Base-by-base conservation (phyloP, 1,140 invertebrate genomes). In the Hyles euphorbiae region DNA sequence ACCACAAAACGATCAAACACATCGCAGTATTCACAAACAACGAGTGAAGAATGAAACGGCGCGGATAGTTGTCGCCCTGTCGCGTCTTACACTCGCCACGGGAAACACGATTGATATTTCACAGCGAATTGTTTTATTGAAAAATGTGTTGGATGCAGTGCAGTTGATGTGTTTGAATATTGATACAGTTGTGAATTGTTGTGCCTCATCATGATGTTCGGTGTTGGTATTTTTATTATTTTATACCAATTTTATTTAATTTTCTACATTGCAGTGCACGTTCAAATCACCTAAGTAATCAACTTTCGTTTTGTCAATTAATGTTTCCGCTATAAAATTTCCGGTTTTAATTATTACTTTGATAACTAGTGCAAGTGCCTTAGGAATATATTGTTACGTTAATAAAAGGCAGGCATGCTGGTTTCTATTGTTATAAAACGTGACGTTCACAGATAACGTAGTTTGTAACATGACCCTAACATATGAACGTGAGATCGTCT, bases 1-100 rank as follows among this genome's bases (percentile, higher is more conserved):
- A 76, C 71, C 63, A 83, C 76, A 84, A 81, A 86, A 85, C 76
- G 74, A 80, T 65, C 66, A 85, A 86, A 81, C 81, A 84, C 67
- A 72, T 60, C 61, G 61, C 55, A 66, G 65, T 71, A 78, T 83
- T 81, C 76, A 73, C 68, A 83, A 87, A 85, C 81, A 87, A 68
- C 55, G 60, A 51, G 58, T 58, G 60, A 48, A 55, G 57, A 65
- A 62, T 67, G 66, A 51, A 76, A 68, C 58, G 11, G 49, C 63
- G 54, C 57, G 50, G 59, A 53, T 65, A 12, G 58, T 48, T 47
- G 52, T 55, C 62, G 67, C 45, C 45, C 67, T 64, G 65, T 61
- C 61, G 61, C 45, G 56, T 60, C 61, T 56, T 55, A 62, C 55
- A 68, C 60, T 54, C 64, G 52, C 55, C 51, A 60, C 53, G 60